Evolutionary conservation across 1,140 invertebrate genomes (phyloP).

Genomic region (Halesus radiatus): DNA sequence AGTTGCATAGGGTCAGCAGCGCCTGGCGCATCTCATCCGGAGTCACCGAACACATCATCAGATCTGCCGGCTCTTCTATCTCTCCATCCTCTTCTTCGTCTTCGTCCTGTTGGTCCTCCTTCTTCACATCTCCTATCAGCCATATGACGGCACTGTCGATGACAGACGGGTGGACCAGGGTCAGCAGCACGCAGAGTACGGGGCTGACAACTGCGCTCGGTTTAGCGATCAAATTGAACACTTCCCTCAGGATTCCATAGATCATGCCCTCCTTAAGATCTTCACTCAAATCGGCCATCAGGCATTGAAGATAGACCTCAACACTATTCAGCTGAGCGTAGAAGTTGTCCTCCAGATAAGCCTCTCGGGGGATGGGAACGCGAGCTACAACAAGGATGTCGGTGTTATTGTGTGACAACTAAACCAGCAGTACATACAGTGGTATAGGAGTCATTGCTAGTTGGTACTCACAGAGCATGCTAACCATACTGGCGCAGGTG

Average conservation of each 20-base stretch:
- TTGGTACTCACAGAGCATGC: not conserved
- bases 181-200: constrained; percentile 42
- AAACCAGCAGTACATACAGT: too few relatives aligned
- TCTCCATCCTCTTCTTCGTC: too few relatives aligned
- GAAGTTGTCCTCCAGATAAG: not conserved
- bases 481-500: not conserved
- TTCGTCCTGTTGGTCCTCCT: too few relatives aligned
- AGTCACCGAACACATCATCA: constrained; percentile 11
- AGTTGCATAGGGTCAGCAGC: constrained; percentile 45
- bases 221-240: constrained; percentile 44
- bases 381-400: constrained; percentile 33
- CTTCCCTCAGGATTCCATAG: constrained; percentile 37
- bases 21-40: constrained; percentile 27
- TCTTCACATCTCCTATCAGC: constrained; percentile 11
- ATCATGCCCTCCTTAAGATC: constrained; percentile 17
- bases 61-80: not conserved
- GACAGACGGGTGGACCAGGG: constrained; percentile 25
- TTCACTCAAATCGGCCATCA: constrained; percentile 24
- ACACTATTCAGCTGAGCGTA: constrained; percentile 38
- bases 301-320: constrained; percentile 40
- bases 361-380: constrained; percentile 36
- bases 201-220: constrained; percentile 32
- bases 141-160: constrained; percentile 33
- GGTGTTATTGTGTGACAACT: too few relatives aligned
- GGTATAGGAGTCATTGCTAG: not conserved